phyloP scores from a whole-genome alignment of 2,113 vertebrate species.

The Trogon surrucura region DNA sequence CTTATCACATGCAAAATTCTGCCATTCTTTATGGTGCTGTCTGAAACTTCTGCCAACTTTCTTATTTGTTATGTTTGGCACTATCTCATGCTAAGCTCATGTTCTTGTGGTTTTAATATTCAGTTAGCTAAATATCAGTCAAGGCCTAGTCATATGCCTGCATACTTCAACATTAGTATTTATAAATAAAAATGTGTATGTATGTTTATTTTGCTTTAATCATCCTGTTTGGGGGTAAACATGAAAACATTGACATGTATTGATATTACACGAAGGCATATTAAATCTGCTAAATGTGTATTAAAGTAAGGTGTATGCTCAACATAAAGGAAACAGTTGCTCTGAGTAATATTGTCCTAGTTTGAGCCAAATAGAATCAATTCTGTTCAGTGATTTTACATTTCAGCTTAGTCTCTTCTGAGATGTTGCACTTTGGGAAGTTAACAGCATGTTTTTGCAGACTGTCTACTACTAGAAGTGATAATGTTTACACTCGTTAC shows the following conservation, averaged over 20 bases:
- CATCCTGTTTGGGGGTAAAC: neutral
- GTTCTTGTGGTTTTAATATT: neutral
- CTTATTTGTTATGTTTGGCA: neutral
- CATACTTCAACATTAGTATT: neutral
- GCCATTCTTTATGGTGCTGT: neutral
- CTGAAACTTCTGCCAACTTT: neutral
- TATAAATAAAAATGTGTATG: neutral
- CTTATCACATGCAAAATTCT: neutral
- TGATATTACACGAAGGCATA: neutral
- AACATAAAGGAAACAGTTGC: neutral
- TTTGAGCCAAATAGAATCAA: too few species aligned
- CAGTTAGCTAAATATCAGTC: neutral
- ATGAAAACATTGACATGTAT: neutral
- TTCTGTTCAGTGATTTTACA: too few species aligned
- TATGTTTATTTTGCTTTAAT: neutral
- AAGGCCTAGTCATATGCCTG: neutral
- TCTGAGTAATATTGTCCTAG: neutral
- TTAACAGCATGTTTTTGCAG: too few species aligned
- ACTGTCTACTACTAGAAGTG: too few species aligned
- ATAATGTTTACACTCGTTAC: too few species aligned
- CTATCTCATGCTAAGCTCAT: neutral
- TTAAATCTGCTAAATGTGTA: neutral
- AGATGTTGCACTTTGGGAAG: too few species aligned
- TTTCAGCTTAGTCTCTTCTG: too few species aligned
- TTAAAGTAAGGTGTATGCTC: neutral